These are phyloP conservation scores for Collichthys lucidus DNA, from an alignment of 2,113 vertebrate species.

Conservation along the genomic window DNA sequence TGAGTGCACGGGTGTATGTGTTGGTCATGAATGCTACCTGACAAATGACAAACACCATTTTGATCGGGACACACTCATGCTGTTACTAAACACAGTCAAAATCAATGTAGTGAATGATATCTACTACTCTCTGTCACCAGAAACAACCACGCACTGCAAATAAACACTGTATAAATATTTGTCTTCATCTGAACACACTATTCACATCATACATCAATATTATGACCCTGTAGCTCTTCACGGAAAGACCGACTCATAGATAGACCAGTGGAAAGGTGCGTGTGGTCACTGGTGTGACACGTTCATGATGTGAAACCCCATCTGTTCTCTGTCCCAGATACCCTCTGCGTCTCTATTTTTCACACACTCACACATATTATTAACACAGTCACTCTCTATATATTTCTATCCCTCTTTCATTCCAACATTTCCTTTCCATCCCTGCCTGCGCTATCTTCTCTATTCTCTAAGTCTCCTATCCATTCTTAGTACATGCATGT, in stretches of 20 bases:
- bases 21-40: background rate
- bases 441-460: constrained; percentile 14
- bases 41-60: background rate
- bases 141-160: background rate
- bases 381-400: background rate
- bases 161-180: constrained; percentile 22
- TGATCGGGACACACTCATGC: background rate
- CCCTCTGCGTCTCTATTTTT: constrained; percentile 17
- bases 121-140: constrained; percentile 8
- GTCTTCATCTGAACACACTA: constrained; percentile 21
- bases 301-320: constrained; percentile 41
- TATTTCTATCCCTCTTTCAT: background rate
- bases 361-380: background rate
- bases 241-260: constrained; percentile 7
- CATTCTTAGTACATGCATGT: constrained; percentile 23
- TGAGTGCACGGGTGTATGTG: background rate
- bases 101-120: constrained; percentile 20
- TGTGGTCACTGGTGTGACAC: constrained; percentile 36
- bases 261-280: constrained; percentile 1
- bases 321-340: constrained; percentile 47
- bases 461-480: constrained; percentile 25
- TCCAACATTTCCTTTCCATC: constrained; percentile 23
- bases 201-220: constrained; percentile 27
- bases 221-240: constrained; percentile 3
- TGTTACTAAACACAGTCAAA: constrained; percentile 20